phyloP scores from a whole-genome alignment of 2,888 invertebrate species.

The Zygaena filipendulae region DNA sequence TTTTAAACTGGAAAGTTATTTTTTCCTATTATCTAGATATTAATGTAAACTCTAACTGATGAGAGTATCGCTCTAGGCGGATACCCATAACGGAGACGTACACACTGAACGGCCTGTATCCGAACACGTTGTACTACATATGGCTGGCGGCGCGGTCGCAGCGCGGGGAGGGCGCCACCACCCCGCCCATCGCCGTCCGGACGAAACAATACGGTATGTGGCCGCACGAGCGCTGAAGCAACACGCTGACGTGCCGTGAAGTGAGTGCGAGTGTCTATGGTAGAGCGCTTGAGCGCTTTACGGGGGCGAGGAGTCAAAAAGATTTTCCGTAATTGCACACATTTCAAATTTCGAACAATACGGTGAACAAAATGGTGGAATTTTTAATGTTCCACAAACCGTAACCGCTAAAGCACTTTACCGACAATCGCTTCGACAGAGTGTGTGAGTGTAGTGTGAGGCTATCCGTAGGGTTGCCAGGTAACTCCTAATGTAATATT shows the following conservation, averaged over 20 bases:
- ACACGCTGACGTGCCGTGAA: constrained; percentile 19
- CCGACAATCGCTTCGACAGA: constrained; percentile 25
- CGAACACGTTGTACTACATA: constrained; percentile 96
- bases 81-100: constrained; percentile 87
- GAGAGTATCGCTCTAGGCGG: too few species aligned
- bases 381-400: too few species aligned
- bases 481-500: constrained; percentile 59
- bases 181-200: constrained; percentile 92
- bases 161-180: constrained; percentile 94
- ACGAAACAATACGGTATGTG: constrained; percentile 98
- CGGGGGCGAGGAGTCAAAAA: not conserved
- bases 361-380: too few species aligned
- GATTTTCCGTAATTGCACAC: too few species aligned
- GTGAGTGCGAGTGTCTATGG: constrained; percentile 10
- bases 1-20: too few species aligned
- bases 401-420: too few species aligned
- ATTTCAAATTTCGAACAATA: too few species aligned
- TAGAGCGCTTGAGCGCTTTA: constrained; percentile 19
- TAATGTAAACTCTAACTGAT: too few species aligned
- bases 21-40: too few species aligned
- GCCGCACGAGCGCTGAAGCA: too few species aligned
- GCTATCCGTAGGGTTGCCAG: constrained; percentile 48
- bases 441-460: constrained; percentile 34
- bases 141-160: constrained; percentile 96
- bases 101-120: constrained; percentile 90